Percentiles rank a stretch among this genome's conserved stretches.
These are phyloP conservation scores for Sisor rabdophorus DNA, from an alignment of 2,113 vertebrate species.

Conservation along the genomic window DNA sequence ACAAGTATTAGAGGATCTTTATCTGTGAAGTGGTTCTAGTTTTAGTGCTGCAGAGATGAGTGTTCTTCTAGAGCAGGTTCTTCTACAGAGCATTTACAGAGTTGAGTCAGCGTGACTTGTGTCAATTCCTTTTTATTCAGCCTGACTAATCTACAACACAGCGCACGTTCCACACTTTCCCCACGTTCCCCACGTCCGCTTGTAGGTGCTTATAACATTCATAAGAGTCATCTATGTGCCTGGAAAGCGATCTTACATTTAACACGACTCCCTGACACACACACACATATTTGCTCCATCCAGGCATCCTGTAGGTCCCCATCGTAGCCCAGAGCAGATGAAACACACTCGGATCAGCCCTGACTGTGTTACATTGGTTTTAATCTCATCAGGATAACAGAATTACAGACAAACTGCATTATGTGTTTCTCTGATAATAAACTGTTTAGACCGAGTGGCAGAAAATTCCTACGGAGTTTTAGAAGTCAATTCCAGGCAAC, in stretches of 20 bases:
- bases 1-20: background rate
- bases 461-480: constrained; percentile 19
- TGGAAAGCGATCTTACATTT: background rate
- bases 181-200: too few relatives aligned
- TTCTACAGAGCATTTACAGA: background rate
- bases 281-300: background rate
- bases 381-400: constrained; percentile 19
- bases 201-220: too few relatives aligned
- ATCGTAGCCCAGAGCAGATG: constrained; percentile 19
- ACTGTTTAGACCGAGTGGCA: constrained; percentile 1
- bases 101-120: background rate
- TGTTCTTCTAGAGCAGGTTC: background rate
- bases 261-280: background rate
- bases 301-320: constrained; percentile 24
- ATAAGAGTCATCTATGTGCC: background rate
- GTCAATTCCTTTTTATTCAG: background rate
- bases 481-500: background rate
- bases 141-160: background rate
- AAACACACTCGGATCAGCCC: constrained; percentile 32
- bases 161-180: too few relatives aligned
- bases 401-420: constrained; percentile 29
- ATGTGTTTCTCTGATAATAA: constrained; percentile 27
- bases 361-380: constrained; percentile 37
- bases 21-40: background rate
- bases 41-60: background rate